A percentile compares a stretch with the other conserved stretches of the same genome.
phyloP scores from a whole-genome alignment of 1,140 invertebrate species.

The Plectrocnemia conspersa region DNA sequence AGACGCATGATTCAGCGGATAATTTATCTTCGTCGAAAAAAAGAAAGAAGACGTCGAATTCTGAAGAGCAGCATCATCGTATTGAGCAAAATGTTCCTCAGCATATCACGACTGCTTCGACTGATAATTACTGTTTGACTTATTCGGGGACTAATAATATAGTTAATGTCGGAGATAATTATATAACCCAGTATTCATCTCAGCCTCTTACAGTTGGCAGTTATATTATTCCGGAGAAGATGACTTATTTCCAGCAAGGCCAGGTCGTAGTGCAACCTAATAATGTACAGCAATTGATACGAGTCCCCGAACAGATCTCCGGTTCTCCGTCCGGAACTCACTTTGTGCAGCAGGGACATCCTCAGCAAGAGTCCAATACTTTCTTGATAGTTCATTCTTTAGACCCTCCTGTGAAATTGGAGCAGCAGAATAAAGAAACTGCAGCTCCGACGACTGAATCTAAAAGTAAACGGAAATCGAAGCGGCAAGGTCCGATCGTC shows the following conservation, averaged over 20 bases:
- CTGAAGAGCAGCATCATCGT: slow-evolving; percentile 1
- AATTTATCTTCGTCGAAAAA: slow-evolving; percentile 18
- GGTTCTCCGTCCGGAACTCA: background rate
- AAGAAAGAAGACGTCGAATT: slow-evolving; percentile 13
- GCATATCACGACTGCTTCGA: slow-evolving; percentile 8
- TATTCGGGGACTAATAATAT: slow-evolving; percentile 49
- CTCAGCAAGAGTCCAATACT: slow-evolving; percentile 16
- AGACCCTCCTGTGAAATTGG: background rate
- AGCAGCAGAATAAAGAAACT: background rate
- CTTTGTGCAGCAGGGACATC: background rate
- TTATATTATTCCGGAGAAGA: slow-evolving; percentile 29
- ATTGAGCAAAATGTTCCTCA: slow-evolving; percentile 5
- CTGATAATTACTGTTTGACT: slow-evolving; percentile 32
- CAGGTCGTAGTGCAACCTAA: slow-evolving; percentile 27
- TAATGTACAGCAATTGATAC: slow-evolving; percentile 19
- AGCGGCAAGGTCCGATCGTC: slow-evolving; percentile 46
- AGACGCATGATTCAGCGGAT: slow-evolving; percentile 50
- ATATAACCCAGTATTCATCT: slow-evolving; percentile 38
- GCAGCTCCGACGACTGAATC: slow-evolving; percentile 3
- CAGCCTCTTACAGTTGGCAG: slow-evolving; percentile 25
- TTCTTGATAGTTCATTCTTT: slow-evolving; percentile 30
- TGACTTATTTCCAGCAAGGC: slow-evolving; percentile 28
- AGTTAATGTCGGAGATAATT: slow-evolving; percentile 50
- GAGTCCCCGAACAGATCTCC: background rate
- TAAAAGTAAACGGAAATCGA: slow-evolving; percentile 39